Percentiles rank a stretch among this genome's conserved stretches.
These are phyloP conservation scores for Ectropis grisescens DNA, from an alignment of 1,140 invertebrate genomes.

Conservation along the genomic window DNA sequence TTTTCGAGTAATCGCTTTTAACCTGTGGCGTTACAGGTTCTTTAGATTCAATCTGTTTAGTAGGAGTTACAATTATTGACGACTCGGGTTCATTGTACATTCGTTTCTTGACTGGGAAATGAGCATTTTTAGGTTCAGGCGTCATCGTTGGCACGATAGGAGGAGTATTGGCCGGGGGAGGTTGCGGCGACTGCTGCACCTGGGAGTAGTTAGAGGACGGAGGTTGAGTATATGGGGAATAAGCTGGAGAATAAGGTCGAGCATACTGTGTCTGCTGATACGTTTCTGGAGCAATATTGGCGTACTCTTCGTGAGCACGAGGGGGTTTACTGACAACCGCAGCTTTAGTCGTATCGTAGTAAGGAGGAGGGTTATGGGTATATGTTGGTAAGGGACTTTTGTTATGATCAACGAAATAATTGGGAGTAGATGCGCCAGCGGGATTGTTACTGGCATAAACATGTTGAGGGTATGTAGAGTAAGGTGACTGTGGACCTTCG, in stretches of 20 bases:
- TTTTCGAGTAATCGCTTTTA: constrained; percentile 35
- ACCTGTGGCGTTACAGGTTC: constrained; percentile 13
- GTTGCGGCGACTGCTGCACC: constrained; percentile 35
- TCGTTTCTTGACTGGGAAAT: constrained; percentile 71
- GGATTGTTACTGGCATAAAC: constrained; percentile 72
- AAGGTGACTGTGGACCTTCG: constrained; percentile 72
- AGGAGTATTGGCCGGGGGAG: constrained; percentile 12
- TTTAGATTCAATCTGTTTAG: constrained; percentile 25
- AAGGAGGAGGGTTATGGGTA: constrained; percentile 57
- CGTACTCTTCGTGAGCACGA: constrained; percentile 43
- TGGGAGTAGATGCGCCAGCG: constrained; percentile 43
- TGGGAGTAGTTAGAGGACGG: constrained; percentile 44
- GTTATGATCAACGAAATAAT: constrained; percentile 55
- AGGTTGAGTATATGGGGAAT: constrained; percentile 36
- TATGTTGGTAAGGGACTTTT: constrained; percentile 60
- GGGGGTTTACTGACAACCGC: constrained; percentile 38
- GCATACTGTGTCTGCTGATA: constrained; percentile 64
- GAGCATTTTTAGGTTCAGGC: constrained; percentile 34
- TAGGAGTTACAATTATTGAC: constrained; percentile 1
- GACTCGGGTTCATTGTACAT: constrained; percentile 69
- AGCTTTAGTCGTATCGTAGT: constrained; percentile 69
- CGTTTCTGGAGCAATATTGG: constrained; percentile 38
- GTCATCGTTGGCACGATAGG: constrained; percentile 12
- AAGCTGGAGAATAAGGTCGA: constrained; percentile 51
- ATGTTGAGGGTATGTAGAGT: constrained; percentile 74